Evolutionary conservation across 2,797 vertebrate species (phyloP).

Genomic region (Gadopsis marmoratus): DNA sequence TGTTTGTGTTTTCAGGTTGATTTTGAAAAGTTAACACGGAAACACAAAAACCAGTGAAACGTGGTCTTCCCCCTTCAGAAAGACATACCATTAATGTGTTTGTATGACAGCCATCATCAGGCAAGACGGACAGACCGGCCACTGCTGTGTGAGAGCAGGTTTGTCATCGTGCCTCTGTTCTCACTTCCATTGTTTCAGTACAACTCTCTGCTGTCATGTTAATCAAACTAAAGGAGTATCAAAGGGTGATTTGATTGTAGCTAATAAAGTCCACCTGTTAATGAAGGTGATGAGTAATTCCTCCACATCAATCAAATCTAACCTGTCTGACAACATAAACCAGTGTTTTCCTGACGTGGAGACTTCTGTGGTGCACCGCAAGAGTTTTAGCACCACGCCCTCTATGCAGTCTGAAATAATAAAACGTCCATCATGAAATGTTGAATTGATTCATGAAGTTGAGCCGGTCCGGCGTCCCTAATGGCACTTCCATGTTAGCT

Average conservation of each 20-base stretch:
- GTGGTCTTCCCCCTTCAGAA: not conserved
- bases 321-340: constrained; percentile 37
- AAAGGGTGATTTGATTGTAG: constrained; percentile 9
- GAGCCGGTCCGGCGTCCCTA: not conserved
- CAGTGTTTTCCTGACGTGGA: constrained; percentile 10
- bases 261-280: constrained; percentile 19
- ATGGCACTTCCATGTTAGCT: not conserved
- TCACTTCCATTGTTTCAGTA: not conserved
- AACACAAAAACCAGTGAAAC: constrained; percentile 2
- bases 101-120: not conserved
- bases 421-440: constrained; percentile 5
- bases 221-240: constrained; percentile 7
- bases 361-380: not conserved
- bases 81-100: not conserved
- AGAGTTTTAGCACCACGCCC: constrained; percentile 3
- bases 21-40: not conserved
- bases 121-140: not conserved
- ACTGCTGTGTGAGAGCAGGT: not conserved
- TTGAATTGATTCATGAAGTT: not conserved
- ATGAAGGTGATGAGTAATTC: constrained; percentile 4
- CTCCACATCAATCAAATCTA: constrained; percentile 31
- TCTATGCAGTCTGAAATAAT: not conserved
- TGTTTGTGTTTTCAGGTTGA: not conserved
- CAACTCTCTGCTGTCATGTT: not conserved
- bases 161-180: not conserved